Evolutionary conservation across 2,113 vertebrate genomes (phyloP), one percentile per base, ranked within the genome.

Genomic region (Potamarius usumacintae): DNA sequence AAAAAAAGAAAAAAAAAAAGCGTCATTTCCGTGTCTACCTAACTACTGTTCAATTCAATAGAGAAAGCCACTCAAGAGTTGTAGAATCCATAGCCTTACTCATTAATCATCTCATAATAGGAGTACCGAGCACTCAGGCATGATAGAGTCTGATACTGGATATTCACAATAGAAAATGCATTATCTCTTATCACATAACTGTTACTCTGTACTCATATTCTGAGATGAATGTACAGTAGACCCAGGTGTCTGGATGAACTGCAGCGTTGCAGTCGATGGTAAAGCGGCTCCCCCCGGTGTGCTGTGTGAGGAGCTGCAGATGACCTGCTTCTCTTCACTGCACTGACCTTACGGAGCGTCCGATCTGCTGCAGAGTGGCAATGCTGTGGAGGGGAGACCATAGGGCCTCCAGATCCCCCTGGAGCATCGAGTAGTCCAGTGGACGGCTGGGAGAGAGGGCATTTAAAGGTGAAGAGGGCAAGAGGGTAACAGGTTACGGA

Each of bases 361-460:
- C 93, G 92, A 95, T 93, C 91, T 95, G 95, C 88, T 95, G 94
- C 89, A 95, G 94, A 86, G 95, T 94, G 91, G 93, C 91, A 91
- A 94, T 92, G 89, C 95, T 96, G 93, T 94, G 95, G 92, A 95
- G 92, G 12, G 95, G 95, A 89, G 95, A 95, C 95, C 95, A 96
- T 93, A 96, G 92, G 85, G 94, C 94, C 86, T 96, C 95, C 92
- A 95, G 93, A 91, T 96, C 94, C 91, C 94, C 94, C 90, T 96
- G 95, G 87, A 95, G 93, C 90, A 94, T 92, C 89, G 93, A 87
- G 90, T 92, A 95, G 89, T 95, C 95, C 94, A 95, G 91, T 88
- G 94, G 93, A 94, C 94, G 94, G 94, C 94, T 95, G 94, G 72
- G 87, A 90, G 86, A 87, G 78, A 90, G 87, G 71, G 57, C 17